Evolutionary conservation across 2,797 vertebrate species (phyloP).

Genomic region (Myripristis murdjan): DNA sequence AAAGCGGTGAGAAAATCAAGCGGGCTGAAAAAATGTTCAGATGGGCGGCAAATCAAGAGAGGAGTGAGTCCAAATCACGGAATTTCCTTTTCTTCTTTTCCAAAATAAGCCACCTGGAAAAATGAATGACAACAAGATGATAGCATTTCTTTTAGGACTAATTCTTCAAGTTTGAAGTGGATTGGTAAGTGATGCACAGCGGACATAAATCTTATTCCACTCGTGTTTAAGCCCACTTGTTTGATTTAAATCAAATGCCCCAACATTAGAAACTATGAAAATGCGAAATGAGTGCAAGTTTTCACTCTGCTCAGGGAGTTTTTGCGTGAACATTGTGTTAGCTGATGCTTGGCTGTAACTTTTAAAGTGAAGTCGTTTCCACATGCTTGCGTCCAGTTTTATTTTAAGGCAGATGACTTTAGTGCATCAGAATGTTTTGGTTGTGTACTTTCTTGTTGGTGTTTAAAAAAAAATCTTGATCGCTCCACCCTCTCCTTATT

Average conservation of each 20-base stretch:
- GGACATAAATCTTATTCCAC: neutral
- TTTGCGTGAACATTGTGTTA: slow-evolving; percentile 30
- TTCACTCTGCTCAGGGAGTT: slow-evolving; percentile 34
- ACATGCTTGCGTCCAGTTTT: neutral
- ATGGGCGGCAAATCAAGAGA: slow-evolving; percentile 26
- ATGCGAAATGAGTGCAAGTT: slow-evolving; percentile 26
- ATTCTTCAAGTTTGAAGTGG: slow-evolving; percentile 10
- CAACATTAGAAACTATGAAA: neutral
- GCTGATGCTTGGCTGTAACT: neutral
- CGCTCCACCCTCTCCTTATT: slow-evolving; percentile 11
- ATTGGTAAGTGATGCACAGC: slow-evolving; percentile 61
- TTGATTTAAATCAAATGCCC: slow-evolving; percentile 43
- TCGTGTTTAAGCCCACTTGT: slow-evolving; percentile 49
- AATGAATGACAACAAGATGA: slow-evolving; percentile 31
- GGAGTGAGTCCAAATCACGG: slow-evolving; percentile 39
- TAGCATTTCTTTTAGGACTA: slow-evolving; percentile 21
- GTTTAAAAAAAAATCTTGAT: neutral
- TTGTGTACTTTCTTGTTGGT: slow-evolving; percentile 36
- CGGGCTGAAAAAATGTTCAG: slow-evolving; percentile 1
- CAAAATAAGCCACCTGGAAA: slow-evolving; percentile 36
- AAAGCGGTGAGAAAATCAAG: slow-evolving; percentile 28
- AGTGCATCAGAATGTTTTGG: neutral
- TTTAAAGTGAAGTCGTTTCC: neutral
- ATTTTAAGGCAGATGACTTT: neutral
- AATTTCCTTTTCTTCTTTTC: slow-evolving; percentile 16